A percentile compares a stretch with the other conserved stretches of the same genome.
phyloP scores from a whole-genome alignment of 1,140 invertebrate species.

The Sitophilus oryzae region DNA sequence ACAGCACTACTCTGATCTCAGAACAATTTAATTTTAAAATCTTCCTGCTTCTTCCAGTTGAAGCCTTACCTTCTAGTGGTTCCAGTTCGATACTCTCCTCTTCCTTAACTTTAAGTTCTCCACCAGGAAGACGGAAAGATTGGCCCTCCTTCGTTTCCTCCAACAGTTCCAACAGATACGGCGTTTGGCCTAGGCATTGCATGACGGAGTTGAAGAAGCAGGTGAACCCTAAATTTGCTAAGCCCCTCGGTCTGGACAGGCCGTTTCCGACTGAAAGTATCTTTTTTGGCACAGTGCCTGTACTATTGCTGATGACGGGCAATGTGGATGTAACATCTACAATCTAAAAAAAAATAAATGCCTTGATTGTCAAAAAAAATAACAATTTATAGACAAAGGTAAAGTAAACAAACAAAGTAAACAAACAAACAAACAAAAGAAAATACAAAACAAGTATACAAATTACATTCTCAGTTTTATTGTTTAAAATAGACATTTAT shows the following conservation, averaged over 20 bases:
- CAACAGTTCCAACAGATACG: constrained; percentile 67
- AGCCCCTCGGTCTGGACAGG: constrained; percentile 57
- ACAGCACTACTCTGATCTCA: too few relatives aligned
- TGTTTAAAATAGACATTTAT: too few relatives aligned
- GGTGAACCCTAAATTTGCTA: constrained; percentile 88
- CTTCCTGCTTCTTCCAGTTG: too few relatives aligned
- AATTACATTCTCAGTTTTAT: too few relatives aligned
- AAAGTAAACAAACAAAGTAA: too few relatives aligned
- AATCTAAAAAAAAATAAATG: too few relatives aligned
- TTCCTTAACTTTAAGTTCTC: constrained; percentile 52
- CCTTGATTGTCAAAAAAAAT: too few relatives aligned
- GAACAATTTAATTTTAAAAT: too few relatives aligned
- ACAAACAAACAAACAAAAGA: too few relatives aligned
- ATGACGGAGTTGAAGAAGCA: constrained; percentile 96
- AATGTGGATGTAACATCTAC: constrained; percentile 21
- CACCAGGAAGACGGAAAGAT: constrained; percentile 63
- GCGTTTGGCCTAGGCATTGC: constrained; percentile 84
- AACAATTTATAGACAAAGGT: too few relatives aligned
- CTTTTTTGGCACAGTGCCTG: constrained; percentile 23
- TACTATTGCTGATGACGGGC: constrained; percentile 7
- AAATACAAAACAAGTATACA: too few relatives aligned
- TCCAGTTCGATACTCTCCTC: constrained; percentile 38
- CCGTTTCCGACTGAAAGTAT: constrained; percentile 7
- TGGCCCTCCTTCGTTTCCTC: constrained; percentile 64
- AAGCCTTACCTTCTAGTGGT: constrained; percentile 42